Base-by-base conservation (phyloP, 2,113 vertebrate species). In the Eolophus roseicapilla region DNA sequence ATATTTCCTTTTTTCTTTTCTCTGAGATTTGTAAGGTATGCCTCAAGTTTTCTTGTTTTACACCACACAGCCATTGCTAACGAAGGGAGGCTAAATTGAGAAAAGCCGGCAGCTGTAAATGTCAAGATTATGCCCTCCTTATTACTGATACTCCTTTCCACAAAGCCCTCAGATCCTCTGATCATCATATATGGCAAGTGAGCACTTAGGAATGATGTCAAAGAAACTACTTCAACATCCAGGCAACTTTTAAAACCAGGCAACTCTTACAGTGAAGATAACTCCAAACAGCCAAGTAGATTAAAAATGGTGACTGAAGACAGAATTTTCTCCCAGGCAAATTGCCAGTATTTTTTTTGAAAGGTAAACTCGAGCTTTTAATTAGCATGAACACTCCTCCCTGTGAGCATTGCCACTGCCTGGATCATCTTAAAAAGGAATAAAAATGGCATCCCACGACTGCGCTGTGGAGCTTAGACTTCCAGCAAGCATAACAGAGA, bases 321-420 rank as follows among this genome's bases (percentile, higher is more conserved):
- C 65, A 62, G 92, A 96, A 82, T 85, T 92, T 91, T 88, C 87
- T 93, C 63, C 86, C 20, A 78, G 95, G 92, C 93, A 96, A 83
- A 93, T 10, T 94, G 95, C 92, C 96, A 96, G 7, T 47, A 35
- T 64, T 78, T 90, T 93, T 90, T 89, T 78, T 59, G 20, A 94
- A 94, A 95, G 86, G 92, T 94, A 96, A 92, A 96, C 74, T 81
- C 65, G 10, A 93, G 89, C 52, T 97, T 97, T 97, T 96, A 96
- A 97, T 97, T 96, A 97, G 92, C 85, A 95, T 91, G 93, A 95
- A 83, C 86, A 70, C 47, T 91, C 71, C 82, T 95, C 88, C 93
- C 86, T 81, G 4, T 62, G 91, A 95, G 64, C 43, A 88, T 76
- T 82, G 82, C 49, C 57, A 85, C 39, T 75, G 94, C 67, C 83